Evolutionary conservation across 2,888 invertebrate genomes (phyloP).

Genomic region (Nymphalis urticae): DNA sequence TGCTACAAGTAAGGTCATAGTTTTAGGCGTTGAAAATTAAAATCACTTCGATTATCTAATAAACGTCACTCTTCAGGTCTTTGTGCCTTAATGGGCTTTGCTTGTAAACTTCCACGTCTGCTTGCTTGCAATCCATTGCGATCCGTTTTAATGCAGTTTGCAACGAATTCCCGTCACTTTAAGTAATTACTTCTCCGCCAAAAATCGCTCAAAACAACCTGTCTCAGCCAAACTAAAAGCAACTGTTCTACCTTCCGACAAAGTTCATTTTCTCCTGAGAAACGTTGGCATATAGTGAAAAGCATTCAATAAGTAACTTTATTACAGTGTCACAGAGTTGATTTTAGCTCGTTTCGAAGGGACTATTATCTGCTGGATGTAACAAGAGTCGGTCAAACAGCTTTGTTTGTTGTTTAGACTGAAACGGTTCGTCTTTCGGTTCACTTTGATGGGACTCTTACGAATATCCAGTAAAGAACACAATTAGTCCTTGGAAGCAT

Average conservation of each 20-base stretch:
- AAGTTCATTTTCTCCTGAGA: neutral
- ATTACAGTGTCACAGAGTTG: slow-evolving; percentile 2
- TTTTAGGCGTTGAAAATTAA: neutral
- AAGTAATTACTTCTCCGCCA: slow-evolving; percentile 24
- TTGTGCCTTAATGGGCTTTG: neutral
- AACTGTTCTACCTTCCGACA: neutral
- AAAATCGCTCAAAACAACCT: slow-evolving; percentile 16
- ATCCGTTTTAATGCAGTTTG: slow-evolving; percentile 19
- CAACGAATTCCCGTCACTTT: slow-evolving; percentile 17
- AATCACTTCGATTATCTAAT: neutral
- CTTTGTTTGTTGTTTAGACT: slow-evolving; percentile 17
- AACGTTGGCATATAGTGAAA: neutral
- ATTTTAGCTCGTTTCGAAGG: slow-evolving; percentile 1
- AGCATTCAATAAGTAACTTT: slow-evolving; percentile 10
- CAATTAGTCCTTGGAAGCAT: slow-evolving; percentile 2
- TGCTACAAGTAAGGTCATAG: neutral
- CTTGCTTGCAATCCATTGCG: slow-evolving; percentile 2
- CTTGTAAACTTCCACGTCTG: slow-evolving; percentile 2
- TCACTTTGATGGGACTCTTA: slow-evolving; percentile 14
- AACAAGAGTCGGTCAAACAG: slow-evolving; percentile 22
- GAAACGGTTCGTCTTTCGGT: slow-evolving; percentile 8
- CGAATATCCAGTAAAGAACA: neutral
- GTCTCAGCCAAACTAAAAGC: neutral
- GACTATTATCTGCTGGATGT: slow-evolving; percentile 11
- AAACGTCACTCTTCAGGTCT: neutral